Evolutionary conservation across 2,888 invertebrate genomes (phyloP).

Genomic region (Tupiocoris notatus): DNA sequence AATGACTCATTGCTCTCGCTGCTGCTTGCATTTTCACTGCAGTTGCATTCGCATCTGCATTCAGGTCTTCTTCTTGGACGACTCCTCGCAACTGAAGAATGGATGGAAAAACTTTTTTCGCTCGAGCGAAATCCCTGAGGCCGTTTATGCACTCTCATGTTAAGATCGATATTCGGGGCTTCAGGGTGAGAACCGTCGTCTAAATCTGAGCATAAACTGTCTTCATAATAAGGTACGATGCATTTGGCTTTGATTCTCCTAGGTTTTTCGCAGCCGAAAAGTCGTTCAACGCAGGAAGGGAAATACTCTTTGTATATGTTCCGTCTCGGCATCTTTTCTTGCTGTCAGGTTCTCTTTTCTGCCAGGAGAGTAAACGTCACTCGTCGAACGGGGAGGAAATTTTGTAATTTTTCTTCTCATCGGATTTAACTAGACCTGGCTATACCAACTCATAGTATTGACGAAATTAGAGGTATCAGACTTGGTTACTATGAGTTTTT

Average conservation of each 20-base stretch:
- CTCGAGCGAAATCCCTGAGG: too few relatives aligned
- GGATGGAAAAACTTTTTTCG: not conserved
- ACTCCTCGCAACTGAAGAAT: not conserved
- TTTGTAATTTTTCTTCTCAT: too few relatives aligned
- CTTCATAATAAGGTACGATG: conserved; percentile 20
- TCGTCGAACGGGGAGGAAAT: too few relatives aligned
- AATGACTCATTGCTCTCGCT: not conserved
- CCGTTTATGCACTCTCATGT: conserved; percentile 8
- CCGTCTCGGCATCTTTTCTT: conserved; percentile 20
- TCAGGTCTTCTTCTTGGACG: not conserved
- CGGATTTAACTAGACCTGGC: too few relatives aligned
- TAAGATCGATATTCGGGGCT: conserved; percentile 25
- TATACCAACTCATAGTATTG: too few relatives aligned
- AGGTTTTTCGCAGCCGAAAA: conserved; percentile 16
- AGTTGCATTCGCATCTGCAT: conserved; percentile 18
- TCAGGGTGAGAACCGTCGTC: not conserved
- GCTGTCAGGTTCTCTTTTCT: not conserved
- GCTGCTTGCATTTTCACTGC: not conserved
- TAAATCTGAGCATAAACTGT: not conserved
- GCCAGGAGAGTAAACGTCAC: too few relatives aligned
- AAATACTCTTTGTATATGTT: conserved; percentile 31
- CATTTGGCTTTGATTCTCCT: conserved; percentile 32
- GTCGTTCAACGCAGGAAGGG: conserved; percentile 25
- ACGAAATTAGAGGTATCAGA: too few relatives aligned
- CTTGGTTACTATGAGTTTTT: too few relatives aligned